These are phyloP conservation scores for Etheostoma cragini DNA, from an alignment of 2,113 vertebrate species.

Conservation along the genomic window DNA sequence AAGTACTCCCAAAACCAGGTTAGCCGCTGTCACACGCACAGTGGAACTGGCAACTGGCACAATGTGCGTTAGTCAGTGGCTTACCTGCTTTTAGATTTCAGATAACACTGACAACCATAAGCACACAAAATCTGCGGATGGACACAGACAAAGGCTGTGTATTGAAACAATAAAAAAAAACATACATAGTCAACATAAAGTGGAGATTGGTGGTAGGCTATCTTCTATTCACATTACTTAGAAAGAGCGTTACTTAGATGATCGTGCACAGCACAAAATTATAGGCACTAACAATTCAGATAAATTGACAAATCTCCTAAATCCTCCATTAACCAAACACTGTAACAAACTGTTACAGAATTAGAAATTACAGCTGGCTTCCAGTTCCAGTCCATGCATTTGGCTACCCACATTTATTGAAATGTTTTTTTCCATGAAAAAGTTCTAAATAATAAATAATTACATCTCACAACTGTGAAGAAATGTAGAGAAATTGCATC, in stretches of 20 bases:
- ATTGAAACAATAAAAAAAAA: constrained; percentile 13
- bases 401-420: background rate
- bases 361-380: constrained; percentile 15
- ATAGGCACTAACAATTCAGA: background rate
- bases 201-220: background rate
- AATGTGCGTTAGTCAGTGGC: constrained; percentile 99
- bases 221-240: background rate
- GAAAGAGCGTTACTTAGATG: background rate
- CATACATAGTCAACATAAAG: background rate
- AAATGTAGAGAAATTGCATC: background rate
- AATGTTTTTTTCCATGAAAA: constrained; percentile 25
- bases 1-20: constrained; percentile 94
- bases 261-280: background rate
- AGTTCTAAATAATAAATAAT: constrained; percentile 26
- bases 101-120: background rate
- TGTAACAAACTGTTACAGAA: constrained; percentile 8
- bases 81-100: constrained; percentile 93
- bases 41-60: constrained; percentile 92
- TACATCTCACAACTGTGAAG: background rate
- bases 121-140: constrained; percentile 48
- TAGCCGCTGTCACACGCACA: constrained; percentile 99
- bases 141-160: constrained; percentile 32
- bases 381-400: background rate
- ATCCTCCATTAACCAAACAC: background rate
- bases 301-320: background rate